A percentile compares a stretch with the other conserved stretches of the same genome.
phyloP scores from a whole-genome alignment of 2,888 invertebrate species.

The Caenorhabditis sp. region DNA sequence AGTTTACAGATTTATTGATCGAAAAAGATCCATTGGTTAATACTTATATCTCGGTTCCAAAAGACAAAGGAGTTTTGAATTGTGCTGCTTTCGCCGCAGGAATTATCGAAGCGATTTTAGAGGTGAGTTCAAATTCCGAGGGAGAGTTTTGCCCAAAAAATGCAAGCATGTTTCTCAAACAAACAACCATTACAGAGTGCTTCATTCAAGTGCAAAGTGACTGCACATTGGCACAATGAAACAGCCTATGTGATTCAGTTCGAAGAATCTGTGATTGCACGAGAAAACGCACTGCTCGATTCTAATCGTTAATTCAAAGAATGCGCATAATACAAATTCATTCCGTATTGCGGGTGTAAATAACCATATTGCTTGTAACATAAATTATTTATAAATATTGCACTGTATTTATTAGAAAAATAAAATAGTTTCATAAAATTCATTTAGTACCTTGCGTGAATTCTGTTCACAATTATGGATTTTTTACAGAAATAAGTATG shows the following conservation, averaged over 20 bases:
- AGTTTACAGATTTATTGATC: constrained; percentile 83
- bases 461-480: no score
- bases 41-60: constrained; percentile 94
- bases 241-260: constrained; percentile 92
- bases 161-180: neutral
- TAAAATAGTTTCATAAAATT: neutral
- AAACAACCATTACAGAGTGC: constrained; percentile 76
- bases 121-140: no score
- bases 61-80: constrained; percentile 93
- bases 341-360: neutral
- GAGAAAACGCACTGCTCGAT: constrained; percentile 57
- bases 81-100: constrained; percentile 98
- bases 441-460: neutral
- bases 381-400: constrained; percentile 1
- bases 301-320: constrained; percentile 27
- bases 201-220: constrained; percentile 85
- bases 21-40: constrained; percentile 97
- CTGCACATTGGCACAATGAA: constrained; percentile 97
- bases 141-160: neutral
- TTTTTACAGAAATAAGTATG: no score
- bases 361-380: neutral
- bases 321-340: neutral
- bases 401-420: neutral
- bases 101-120: constrained; percentile 91
- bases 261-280: constrained; percentile 67